phyloP scores from a whole-genome alignment of 2,113 vertebrate species.

The Nerophis ophidion region DNA sequence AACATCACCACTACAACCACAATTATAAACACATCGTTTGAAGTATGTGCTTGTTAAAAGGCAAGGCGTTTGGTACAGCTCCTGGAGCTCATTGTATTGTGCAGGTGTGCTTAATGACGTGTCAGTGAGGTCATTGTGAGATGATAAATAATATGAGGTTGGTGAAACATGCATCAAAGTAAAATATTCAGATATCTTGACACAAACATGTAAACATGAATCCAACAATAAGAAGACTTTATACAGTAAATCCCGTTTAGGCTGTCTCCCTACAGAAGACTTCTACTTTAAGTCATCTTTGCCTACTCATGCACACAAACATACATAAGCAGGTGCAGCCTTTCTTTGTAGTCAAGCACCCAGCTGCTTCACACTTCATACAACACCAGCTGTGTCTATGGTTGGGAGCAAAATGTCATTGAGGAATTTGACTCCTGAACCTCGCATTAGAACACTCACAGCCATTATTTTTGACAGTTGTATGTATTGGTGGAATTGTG shows the following conservation, averaged over 20 bases:
- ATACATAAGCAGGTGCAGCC: constrained; percentile 31
- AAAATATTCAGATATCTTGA: neutral
- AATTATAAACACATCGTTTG: too few species aligned
- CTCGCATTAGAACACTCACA: constrained; percentile 10
- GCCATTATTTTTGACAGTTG: neutral
- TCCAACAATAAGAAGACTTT: neutral
- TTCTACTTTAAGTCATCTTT: constrained; percentile 20
- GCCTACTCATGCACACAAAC: constrained; percentile 11
- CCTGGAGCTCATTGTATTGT: too few species aligned
- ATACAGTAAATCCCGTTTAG: neutral
- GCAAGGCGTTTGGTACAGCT: too few species aligned
- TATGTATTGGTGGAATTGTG: too few species aligned
- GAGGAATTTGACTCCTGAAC: constrained; percentile 8
- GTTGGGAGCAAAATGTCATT: constrained; percentile 8
- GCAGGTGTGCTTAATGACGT: too few species aligned
- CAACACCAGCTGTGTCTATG: constrained; percentile 21
- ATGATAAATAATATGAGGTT: neutral
- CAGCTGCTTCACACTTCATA: constrained; percentile 27
- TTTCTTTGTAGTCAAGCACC: constrained; percentile 31
- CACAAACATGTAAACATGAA: neutral
- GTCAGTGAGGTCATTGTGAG: too few species aligned
- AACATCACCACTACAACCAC: too few species aligned
- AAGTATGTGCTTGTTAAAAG: too few species aligned
- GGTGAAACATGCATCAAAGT: neutral
- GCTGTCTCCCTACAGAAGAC: constrained; percentile 10